phyloP scores from a whole-genome alignment of 2,113 vertebrate genomes.

The Pseudopodoces humilis region DNA sequence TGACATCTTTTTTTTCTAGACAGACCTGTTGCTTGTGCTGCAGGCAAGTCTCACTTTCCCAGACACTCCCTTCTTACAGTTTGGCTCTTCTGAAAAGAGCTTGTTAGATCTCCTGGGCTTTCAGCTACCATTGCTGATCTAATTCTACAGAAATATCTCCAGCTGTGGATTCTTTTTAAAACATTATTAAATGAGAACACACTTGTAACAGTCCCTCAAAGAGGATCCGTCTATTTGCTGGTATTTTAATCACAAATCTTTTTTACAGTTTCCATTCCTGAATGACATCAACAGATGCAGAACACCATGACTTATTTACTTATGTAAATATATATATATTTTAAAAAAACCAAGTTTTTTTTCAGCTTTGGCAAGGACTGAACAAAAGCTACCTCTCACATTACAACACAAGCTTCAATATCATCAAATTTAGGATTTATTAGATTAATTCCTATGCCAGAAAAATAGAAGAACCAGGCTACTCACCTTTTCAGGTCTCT shows the following conservation, averaged over 20 bases:
- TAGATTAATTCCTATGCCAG: not conserved
- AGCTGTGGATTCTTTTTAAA: not conserved
- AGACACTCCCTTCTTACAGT: constrained; percentile 59
- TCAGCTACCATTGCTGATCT: not conserved
- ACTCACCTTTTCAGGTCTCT: constrained; percentile 20
- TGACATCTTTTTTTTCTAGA: constrained; percentile 70
- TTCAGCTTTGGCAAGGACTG: not conserved
- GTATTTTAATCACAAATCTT: not conserved
- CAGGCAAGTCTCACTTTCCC: constrained; percentile 57
- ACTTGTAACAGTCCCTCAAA: not conserved
- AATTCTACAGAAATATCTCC: not conserved
- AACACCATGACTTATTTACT: not conserved
- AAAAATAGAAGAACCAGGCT: not conserved
- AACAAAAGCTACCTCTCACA: not conserved
- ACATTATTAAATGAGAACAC: not conserved
- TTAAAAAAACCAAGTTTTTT: not conserved
- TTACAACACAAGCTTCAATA: not conserved
- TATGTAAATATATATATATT: not conserved
- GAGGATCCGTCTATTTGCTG: not conserved
- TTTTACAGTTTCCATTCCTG: not conserved
- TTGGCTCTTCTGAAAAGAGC: not conserved
- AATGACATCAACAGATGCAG: not conserved
- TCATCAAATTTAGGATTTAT: not conserved
- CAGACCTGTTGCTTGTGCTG: constrained; percentile 65
- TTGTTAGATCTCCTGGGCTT: not conserved